Base-by-base conservation (phyloP, 2,888 invertebrate species). In the Saturnia pavonia region DNA sequence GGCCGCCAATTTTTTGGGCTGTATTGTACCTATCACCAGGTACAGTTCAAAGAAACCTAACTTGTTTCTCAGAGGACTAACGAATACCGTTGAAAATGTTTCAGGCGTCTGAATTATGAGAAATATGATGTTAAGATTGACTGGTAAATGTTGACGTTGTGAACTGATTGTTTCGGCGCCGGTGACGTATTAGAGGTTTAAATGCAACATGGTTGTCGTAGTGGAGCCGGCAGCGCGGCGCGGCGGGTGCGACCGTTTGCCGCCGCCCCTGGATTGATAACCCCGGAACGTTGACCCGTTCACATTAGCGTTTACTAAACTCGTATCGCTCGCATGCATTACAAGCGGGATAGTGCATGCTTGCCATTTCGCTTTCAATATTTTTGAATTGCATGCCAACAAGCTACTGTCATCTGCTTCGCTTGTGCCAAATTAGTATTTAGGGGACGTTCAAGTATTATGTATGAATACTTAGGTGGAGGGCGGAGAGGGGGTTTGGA, bases 251-350 rank as follows among this genome's bases (percentile, higher is more conserved):
- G 91, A 87, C 90, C 85, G 88, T 88, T 83, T 87, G 92, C 89
- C 92, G 92, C 91, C 91, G 90, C 89, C 88, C 85, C 88, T 86
- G 80, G 78, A 73, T 75, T 78, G 93, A 92, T 93, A 93, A 93
- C 93, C 93, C 84, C 87, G 87, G 90, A 89, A 86, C 90, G 91
- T 91, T 91, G 92, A 92, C 91, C 93, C 87, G 82, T 77, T 84
- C 86, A 87, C 88, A 87, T 90, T 90, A 85, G 83, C 90, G 88
- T 90, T 90, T 91, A 91, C 90, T 87, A 90, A 91, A 86, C 85
- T 83, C 80, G 80, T 81, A 79, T 78, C 82, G 85, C 81, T 81
- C 78, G 76, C 81, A 85, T 85, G 82, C 83, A 84, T 77, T 79
- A 77, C 78, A 75, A 75, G 70, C 76, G 75, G 73, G 76, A 75